phyloP scores from a whole-genome alignment of 2,113 vertebrate genomes.

The Peromyscus maniculatus region DNA sequence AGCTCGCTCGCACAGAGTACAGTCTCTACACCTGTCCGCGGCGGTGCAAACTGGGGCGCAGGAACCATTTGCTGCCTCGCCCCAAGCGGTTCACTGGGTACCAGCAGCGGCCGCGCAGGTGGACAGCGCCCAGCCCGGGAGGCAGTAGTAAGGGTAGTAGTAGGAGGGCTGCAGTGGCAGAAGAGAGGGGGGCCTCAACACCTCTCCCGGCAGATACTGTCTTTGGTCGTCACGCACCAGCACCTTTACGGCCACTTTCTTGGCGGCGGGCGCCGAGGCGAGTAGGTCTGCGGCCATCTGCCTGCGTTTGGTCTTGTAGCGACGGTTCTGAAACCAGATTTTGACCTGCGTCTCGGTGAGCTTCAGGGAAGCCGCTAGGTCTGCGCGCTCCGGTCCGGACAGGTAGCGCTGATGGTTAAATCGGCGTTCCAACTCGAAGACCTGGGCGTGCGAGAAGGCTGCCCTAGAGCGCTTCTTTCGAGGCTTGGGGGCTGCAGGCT shows the following conservation, averaged over 20 bases:
- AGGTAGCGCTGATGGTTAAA: conserved; percentile 99
- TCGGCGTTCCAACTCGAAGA: conserved; percentile 98
- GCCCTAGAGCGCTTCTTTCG: conserved; percentile 98
- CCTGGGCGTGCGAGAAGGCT: conserved; percentile 98
- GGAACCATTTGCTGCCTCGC: not conserved
- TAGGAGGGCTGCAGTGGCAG: conserved; percentile 95
- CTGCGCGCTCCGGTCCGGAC: conserved; percentile 97
- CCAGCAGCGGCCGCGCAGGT: conserved; percentile 90
- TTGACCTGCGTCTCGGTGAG: conserved; percentile 99
- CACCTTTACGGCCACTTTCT: conserved; percentile 99
- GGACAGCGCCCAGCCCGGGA: conserved; percentile 97
- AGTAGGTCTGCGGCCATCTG: conserved; percentile 98
- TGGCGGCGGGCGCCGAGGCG: conserved; percentile 95
- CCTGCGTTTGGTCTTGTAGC: conserved; percentile 98
- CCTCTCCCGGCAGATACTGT: conserved; percentile 97
- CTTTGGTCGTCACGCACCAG: conserved; percentile 98
- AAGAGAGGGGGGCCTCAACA: conserved; percentile 93
- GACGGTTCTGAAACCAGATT: conserved; percentile 99
- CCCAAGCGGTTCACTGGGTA: conserved; percentile 83
- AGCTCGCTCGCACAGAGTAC: not conserved
- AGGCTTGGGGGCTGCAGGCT: conserved; percentile 90
- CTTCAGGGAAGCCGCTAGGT: conserved; percentile 97
- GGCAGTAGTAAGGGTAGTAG: conserved; percentile 98
- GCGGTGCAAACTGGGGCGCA: not conserved
- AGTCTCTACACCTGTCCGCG: not conserved